Base-by-base conservation (phyloP, 2,888 invertebrate species). In the Malachius bipustulatus region DNA sequence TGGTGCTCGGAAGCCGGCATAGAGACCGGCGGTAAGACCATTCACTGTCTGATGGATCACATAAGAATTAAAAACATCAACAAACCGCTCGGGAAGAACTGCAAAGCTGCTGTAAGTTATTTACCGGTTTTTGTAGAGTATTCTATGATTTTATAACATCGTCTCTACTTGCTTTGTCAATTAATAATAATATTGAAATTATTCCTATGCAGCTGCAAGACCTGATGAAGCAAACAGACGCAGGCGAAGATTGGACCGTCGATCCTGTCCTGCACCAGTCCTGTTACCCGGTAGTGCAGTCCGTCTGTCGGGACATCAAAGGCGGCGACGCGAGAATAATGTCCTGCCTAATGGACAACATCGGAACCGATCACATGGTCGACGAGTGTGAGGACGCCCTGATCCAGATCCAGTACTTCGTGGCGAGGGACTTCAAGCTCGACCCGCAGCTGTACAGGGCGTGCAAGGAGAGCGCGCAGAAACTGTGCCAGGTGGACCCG, bases 401-500 rank as follows among this genome's bases (percentile, higher is more conserved):
- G 28, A 69, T 97, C 39, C 90, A 96, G 63, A 90, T 98, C 51
- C 94, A 98, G 57, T 98, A 94, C 62, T 98, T 98, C 63, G 77
- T 97, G 41, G 85, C 91, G 0, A 74, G 98, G 49, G 89, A 97
- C 64, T 98, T 90, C 59, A 89, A 85, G 51, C 65, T 94, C 30
- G 93, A 94, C 62, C 84, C 90, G 0, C 80, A 80, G 47, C 64
- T 98, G 28, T 97, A 88, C 56, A 75, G 77, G 53, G 79, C 82
- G 16, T 98, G 97, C 56, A 82, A 78, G 51, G 73, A 76, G 43
- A 94, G 96, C 65, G 94, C 96, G 2, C 70, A 74, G 3, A 75
- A 73, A 36, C 70, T 80, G 19, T 96, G 94, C 56, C 77, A 82
- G 51, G 85, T 84, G 0, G 78, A 74, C 47, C 69, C 71, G 11